phyloP scores from a whole-genome alignment of 2,797 vertebrate species.

The Tangara arthus region DNA sequence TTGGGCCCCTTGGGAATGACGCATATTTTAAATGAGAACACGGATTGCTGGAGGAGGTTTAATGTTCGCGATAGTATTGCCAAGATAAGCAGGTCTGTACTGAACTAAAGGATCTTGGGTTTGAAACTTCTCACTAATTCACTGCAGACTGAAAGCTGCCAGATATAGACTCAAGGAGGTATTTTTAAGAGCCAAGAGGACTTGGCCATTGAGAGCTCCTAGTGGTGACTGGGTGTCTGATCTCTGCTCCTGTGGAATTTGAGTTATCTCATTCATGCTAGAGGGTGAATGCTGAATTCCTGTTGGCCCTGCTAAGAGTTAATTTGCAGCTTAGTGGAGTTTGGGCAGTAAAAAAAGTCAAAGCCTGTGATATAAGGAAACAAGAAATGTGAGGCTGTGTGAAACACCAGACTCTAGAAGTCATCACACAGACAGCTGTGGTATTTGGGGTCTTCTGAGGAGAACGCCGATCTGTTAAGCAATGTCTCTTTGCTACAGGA shows the following conservation, averaged over 20 bases:
- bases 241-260: not conserved
- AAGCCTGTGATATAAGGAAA: not conserved
- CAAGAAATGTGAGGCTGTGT: not conserved
- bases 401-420: not conserved
- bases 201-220: not conserved
- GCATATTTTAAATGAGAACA: not conserved
- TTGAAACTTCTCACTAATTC: not conserved
- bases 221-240: not conserved
- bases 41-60: not conserved
- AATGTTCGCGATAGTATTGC: not conserved
- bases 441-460: not conserved
- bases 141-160: not conserved
- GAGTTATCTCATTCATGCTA: not conserved
- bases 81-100: not conserved
- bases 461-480: accelerated
- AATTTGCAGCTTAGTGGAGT: not conserved
- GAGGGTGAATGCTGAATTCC: not conserved
- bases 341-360: not conserved
- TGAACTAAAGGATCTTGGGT: not conserved
- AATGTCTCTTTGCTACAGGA: not conserved
- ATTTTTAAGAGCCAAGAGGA: not conserved
- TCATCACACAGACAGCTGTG: not conserved
- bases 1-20: not conserved
- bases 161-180: not conserved
- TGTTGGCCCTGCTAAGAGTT: not conserved